These are phyloP conservation scores for Armadillidium nasatum DNA, from an alignment of 1,140 invertebrate genomes.

Conservation along the genomic window DNA sequence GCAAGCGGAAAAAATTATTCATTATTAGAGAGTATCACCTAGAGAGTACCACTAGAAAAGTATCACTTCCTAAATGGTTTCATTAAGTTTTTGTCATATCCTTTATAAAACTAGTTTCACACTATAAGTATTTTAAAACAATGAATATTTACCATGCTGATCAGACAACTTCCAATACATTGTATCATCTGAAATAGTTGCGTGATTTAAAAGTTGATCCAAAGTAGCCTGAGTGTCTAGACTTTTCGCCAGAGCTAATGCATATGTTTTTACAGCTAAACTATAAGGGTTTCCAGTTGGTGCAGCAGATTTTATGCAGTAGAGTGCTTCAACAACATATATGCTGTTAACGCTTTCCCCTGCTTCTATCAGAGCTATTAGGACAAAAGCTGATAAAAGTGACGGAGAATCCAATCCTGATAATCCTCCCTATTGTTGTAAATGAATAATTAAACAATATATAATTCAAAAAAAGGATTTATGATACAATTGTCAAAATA, in stretches of 20 bases:
- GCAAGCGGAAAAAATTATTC: no score
- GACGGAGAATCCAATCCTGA: not conserved
- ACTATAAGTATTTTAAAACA: not conserved
- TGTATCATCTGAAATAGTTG: not conserved
- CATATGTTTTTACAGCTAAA: conserved; percentile 8
- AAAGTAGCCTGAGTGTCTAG: not conserved
- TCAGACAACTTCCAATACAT: not conserved
- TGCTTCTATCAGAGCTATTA: conserved; percentile 61
- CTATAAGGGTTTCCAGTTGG: not conserved
- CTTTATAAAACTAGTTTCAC: not conserved
- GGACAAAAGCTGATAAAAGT: conserved; percentile 64
- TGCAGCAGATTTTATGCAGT: conserved; percentile 2
- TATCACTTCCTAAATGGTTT: no score
- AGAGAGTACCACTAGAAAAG: no score
- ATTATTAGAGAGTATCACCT: no score
- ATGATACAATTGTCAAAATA: not conserved
- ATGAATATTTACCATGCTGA: not conserved
- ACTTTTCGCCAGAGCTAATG: not conserved
- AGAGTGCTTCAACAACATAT: not conserved
- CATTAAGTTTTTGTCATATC: no score
- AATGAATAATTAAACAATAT: not conserved
- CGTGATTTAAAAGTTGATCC: not conserved
- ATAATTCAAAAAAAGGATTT: not conserved
- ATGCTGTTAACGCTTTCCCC: not conserved
- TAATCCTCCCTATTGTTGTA: not conserved